A percentile compares a stretch with the other conserved stretches of the same genome.
These are phyloP conservation scores for Propithecus perrieri DNA, from an alignment of 2,797 vertebrate species.

Conservation along the genomic window DNA sequence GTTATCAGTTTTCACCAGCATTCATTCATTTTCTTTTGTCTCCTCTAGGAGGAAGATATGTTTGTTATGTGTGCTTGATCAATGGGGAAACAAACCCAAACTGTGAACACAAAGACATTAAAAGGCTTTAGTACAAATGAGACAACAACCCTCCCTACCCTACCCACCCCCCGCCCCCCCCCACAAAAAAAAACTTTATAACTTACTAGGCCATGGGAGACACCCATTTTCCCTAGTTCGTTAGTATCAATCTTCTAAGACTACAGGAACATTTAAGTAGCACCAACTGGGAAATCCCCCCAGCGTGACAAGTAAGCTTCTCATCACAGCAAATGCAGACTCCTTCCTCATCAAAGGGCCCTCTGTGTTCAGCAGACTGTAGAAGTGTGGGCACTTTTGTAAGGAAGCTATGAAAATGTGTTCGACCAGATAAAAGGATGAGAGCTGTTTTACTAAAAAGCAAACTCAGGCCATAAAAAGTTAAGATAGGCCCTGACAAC, in stretches of 20 bases:
- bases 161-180: rapidly evolving
- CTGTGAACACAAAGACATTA: slow-evolving; percentile 33
- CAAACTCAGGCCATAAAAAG: neutral
- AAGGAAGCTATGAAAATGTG: neutral
- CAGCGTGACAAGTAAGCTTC: neutral
- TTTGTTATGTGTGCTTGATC: slow-evolving; percentile 48
- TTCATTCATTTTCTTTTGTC: slow-evolving; percentile 61
- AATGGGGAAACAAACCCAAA: neutral
- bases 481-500: neutral
- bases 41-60: neutral
- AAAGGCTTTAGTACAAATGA: slow-evolving; percentile 49
- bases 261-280: neutral
- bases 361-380: neutral
- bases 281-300: neutral
- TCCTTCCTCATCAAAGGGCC: neutral
- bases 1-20: slow-evolving; percentile 57
- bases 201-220: neutral
- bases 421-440: neutral
- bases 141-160: neutral
- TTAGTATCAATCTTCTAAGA: slow-evolving; percentile 6
- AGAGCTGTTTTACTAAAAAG: neutral
- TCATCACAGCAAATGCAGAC: neutral
- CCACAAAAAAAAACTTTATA: neutral
- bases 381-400: neutral
- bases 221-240: neutral